Conservation (phyloP, 1,140 invertebrate genomes). For the Anthonomus grandis region DNA sequence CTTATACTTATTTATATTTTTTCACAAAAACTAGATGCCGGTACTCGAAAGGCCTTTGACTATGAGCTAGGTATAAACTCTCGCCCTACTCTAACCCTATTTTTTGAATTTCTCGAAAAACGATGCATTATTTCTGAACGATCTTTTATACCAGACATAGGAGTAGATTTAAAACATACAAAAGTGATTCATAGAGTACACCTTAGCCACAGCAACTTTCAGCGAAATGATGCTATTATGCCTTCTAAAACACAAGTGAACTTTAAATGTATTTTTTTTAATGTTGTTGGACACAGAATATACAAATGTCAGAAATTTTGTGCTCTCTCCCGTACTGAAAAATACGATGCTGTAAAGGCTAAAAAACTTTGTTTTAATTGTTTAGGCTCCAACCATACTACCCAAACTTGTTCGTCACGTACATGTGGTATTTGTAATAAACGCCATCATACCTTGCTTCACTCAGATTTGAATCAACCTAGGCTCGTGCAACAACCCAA, state of each 20-base stretch:
- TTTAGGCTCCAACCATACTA: conserved; percentile 6
- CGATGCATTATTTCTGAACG: no score
- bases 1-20: background rate
- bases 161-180: background rate
- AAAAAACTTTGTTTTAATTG: conserved; percentile 19
- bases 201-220: no score
- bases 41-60: background rate
- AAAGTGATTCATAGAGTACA: background rate
- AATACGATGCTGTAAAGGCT: conserved; percentile 2
- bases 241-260: no score
- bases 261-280: conserved; percentile 6
- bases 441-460: conserved; percentile 14
- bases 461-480: no score
- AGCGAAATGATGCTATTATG: no score
- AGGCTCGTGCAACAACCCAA: no score
- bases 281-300: conserved; percentile 4
- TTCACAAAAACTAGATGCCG: background rate
- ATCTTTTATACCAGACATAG: no score
- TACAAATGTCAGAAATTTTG: background rate
- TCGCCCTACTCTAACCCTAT: no score
- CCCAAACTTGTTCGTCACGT: conserved; percentile 5
- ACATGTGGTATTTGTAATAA: conserved; percentile 11
- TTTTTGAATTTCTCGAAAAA: no score
- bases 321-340: background rate
- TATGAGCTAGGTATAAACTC: no score